Conservation (phyloP, 2,888 invertebrate genomes). For the Polyploca ridens region DNA sequence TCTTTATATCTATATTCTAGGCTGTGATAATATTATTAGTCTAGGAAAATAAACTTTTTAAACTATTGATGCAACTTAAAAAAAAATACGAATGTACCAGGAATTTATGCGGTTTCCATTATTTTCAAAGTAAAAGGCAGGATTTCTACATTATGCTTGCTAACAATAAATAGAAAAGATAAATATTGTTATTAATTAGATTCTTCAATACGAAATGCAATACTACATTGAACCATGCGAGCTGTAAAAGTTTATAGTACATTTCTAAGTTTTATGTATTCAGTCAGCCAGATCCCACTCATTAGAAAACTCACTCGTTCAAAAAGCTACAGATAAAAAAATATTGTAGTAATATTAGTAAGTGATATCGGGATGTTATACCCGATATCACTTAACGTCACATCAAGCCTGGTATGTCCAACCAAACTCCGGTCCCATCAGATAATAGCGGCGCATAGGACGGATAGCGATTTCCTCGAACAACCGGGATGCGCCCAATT, state of each 20-base stretch:
- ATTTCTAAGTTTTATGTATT: not conserved
- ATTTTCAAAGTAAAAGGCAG: too few species aligned
- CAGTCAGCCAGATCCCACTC: not conserved
- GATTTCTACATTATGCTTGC: not conserved
- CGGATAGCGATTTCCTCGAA: conserved; percentile 79
- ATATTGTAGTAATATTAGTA: not conserved
- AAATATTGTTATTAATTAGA: not conserved
- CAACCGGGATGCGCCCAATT: conserved; percentile 84
- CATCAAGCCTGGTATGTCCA: conserved; percentile 62
- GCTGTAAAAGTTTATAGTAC: not conserved
- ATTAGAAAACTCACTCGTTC: too few species aligned
- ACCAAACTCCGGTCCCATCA: conserved; percentile 68
- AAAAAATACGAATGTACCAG: too few species aligned
- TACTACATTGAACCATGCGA: not conserved
- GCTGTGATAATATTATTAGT: too few species aligned
- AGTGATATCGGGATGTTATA: conserved; percentile 22
- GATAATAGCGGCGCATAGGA: conserved; percentile 72
- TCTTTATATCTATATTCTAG: too few species aligned
- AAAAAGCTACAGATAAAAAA: too few species aligned
- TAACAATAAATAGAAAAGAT: not conserved
- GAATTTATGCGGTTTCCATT: too few species aligned
- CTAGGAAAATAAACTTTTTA: too few species aligned
- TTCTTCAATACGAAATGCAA: not conserved
- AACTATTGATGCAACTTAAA: too few species aligned
- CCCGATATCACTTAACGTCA: conserved; percentile 45